Evolutionary conservation across 1,140 invertebrate species (phyloP), one percentile per base, ranked within the genome.

Genomic region (Eupeodes corollae): DNA sequence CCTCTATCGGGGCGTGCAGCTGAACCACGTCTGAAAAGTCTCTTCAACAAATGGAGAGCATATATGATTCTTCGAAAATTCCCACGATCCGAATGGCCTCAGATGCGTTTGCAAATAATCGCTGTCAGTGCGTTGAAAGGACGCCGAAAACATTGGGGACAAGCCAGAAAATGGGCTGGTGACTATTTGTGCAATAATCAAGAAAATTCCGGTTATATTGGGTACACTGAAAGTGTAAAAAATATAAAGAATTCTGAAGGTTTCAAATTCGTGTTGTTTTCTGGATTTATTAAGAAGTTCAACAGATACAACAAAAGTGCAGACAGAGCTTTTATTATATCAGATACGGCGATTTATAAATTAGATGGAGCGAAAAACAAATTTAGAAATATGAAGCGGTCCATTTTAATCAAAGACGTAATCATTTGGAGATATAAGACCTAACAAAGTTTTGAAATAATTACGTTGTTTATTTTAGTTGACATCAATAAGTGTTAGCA

Each of bases 341-440:
- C 94, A 1, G 91, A 96, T 55, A 75, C 79, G 8, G 77, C 76
- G 19, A 81, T 98, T 51, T 94, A 88, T 67, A 98, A 98, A 69
- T 71, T 98, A 52, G 91, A 98, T 53, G 75, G 73, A 19, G 76
- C 75, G 35, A 70, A 73, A n/a, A 79, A 79, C 56, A 90, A 84
- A 51, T 97, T 96, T 66, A 91, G 88, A 59, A 79, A 81, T 26
- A 79, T 98, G 75, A 88, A 84, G 59, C 83, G 88, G 55, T 84
- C 84, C 14, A 84, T 86, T 58, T 78, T 79, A 5, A 82, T 95
- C 39, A 74, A 79, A 42, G 84, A 91, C 70, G 86, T 90, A 58
- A 69, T 71, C 51, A 12, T 31, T 5, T 30, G 19, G 2, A 44
- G 19, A 42, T 13, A 18, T 21, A 8, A 15, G 1, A 6, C 9